Evolutionary conservation across 2,113 vertebrate genomes (phyloP), one percentile per base, ranked within the genome.

Genomic region (Formicarius rufipectus): DNA sequence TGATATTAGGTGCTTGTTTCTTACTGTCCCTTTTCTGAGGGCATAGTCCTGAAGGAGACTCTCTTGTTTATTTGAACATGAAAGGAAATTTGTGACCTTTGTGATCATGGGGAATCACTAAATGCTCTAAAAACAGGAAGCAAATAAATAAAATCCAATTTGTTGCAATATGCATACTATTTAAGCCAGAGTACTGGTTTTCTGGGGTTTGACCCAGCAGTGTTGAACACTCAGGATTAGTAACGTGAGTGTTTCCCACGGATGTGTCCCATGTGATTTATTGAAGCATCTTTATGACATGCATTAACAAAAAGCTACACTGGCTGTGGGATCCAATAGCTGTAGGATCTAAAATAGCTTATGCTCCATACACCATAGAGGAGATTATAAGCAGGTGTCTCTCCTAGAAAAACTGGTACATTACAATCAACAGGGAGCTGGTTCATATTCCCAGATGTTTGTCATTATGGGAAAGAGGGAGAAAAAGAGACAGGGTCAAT

Each of bases 351-450:
- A 50, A 71, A 82, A 49, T 0, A 79, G 45, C 50, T 81, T 76
- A 56, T 60, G 22, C 7, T 84, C 56, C 80, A 45, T 25, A 82
- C 73, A 68, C 76, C n/a, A 53, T 11, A 45, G 18, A 84, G 59
- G 75, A 94, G 76, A 86, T 75, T 56, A 68, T 35, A 90, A 95
- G 95, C 95, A 97, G 94, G 93, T 97, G 94, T 68, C 83, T 95
- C 58, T 92, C 68, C 63, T 50, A 88, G 55, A 80, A 45, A 87
- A 95, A 69, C 60, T 81, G 60, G 68, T 68, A 40, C 24, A 44
- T 58, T 71, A n/a, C 44, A 47, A 60, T 17, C 82, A 91, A 68
- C 44, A 91, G 83, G 81, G 94, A 64, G 73, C 74, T 86, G 73
- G 91, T 49, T 95, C 52, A 12, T 89, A 87, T 30, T 20, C 84